phyloP scores from a whole-genome alignment of 1,140 invertebrate genomes.

The Megathymus violae region DNA sequence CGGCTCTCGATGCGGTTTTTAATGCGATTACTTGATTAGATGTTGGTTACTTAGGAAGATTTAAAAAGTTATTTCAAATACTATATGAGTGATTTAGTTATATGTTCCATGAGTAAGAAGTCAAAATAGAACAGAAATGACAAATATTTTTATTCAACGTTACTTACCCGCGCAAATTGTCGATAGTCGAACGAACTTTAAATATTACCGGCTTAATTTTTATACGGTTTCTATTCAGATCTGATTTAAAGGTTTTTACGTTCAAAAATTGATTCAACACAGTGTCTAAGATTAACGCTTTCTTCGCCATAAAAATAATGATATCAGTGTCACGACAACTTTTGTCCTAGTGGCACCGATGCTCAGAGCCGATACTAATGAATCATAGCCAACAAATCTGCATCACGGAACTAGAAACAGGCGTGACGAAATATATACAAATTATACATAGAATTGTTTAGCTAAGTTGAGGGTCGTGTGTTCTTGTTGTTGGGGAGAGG shows the following conservation, averaged over 20 bases:
- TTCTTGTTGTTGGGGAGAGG: background rate
- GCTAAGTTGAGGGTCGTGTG: conserved; percentile 11
- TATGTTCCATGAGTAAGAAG: no score
- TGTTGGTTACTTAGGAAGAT: no score
- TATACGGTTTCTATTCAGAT: background rate
- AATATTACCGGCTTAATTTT: no score
- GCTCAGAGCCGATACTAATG: background rate
- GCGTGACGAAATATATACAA: conserved; percentile 3
- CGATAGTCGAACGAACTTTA: no score
- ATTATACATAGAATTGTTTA: background rate
- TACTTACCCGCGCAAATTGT: no score
- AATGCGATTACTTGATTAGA: no score
- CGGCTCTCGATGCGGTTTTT: no score
- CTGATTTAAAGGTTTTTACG: background rate
- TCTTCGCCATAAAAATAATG: background rate
- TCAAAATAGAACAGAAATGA: no score
- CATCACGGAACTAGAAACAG: background rate
- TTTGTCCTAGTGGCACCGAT: background rate
- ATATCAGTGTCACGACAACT: background rate
- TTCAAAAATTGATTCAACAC: background rate
- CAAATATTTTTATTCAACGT: no score
- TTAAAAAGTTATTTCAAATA: no score
- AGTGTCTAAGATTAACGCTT: background rate
- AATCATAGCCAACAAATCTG: background rate
- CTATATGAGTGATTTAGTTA: no score